Percentiles rank a stretch among this genome's conserved stretches.
These are phyloP conservation scores for Columbina picui DNA, from an alignment of 2,113 vertebrate species.

Conservation along the genomic window DNA sequence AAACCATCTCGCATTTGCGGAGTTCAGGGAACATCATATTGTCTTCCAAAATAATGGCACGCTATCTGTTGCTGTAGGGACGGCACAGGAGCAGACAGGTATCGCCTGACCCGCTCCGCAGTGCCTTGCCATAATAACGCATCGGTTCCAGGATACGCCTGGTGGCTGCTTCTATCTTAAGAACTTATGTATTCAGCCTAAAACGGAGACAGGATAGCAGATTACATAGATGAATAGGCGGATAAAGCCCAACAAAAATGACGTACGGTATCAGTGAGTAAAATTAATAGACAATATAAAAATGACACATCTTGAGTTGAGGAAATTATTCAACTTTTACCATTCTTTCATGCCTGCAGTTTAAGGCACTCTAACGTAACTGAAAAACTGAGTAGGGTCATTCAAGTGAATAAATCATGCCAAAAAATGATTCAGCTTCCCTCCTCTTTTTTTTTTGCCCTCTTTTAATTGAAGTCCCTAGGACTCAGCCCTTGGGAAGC, in stretches of 20 bases:
- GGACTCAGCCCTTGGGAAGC: neutral
- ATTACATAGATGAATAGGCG: slow-evolving; percentile 12
- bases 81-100: neutral
- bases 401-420: slow-evolving; percentile 52
- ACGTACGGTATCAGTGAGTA: neutral
- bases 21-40: neutral
- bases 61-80: neutral
- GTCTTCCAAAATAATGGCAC: neutral
- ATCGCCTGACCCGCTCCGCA: fast-evolving
- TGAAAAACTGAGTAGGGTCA: slow-evolving; percentile 42
- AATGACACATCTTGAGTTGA: slow-evolving; percentile 38
- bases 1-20: neutral
- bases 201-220: neutral
- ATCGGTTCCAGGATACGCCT: neutral
- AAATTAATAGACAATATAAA: slow-evolving; percentile 63
- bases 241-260: slow-evolving; percentile 28
- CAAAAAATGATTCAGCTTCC: slow-evolving; percentile 73
- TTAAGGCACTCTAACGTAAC: slow-evolving; percentile 14
- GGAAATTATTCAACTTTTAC: slow-evolving; percentile 69
- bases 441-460: neutral
- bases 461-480: slow-evolving; percentile 8
- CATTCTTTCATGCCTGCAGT: slow-evolving; percentile 45
- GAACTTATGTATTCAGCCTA: neutral
- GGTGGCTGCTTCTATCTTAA: neutral
- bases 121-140: neutral